Evolutionary conservation across 2,888 invertebrate species (phyloP).

Genomic region (Itoplectis maculator): DNA sequence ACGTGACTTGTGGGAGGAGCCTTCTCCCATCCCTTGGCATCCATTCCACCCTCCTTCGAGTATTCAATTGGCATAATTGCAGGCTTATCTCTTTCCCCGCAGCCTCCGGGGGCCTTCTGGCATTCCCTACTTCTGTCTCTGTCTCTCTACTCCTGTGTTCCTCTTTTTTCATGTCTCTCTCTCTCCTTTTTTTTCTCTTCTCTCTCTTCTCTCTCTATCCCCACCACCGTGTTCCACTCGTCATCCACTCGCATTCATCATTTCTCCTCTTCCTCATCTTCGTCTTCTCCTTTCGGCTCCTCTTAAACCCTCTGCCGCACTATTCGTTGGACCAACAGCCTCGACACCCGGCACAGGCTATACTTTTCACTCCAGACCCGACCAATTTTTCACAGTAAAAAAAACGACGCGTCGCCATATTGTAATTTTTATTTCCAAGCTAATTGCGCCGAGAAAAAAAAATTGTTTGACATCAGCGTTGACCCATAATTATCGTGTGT

Average conservation of each 20-base stretch:
- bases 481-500: no score
- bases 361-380: not conserved
- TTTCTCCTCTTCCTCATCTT: constrained; percentile 50
- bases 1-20: constrained; percentile 83
- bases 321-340: constrained; percentile 21
- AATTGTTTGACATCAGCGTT: no score
- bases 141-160: no score
- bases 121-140: constrained; percentile 58
- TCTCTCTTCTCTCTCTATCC: constrained; percentile 2
- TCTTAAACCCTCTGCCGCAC: constrained; percentile 3
- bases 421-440: no score
- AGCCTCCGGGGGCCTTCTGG: constrained; percentile 72
- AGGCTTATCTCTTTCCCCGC: constrained; percentile 79
- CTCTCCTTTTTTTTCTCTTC: constrained; percentile 17
- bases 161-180: constrained; percentile 54
- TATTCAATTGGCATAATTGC: constrained; percentile 81
- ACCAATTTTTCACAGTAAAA: not conserved
- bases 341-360: not conserved
- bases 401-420: no score
- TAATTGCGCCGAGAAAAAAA: no score
- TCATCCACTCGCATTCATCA: constrained; percentile 43
- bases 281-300: not conserved
- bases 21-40: constrained; percentile 73
- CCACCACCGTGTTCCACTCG: constrained; percentile 32
- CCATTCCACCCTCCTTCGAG: constrained; percentile 69